A percentile compares a stretch with the other conserved stretches of the same genome.
Conservation (phyloP, 2,888 invertebrate species). For the Ennomos quercinarius region DNA sequence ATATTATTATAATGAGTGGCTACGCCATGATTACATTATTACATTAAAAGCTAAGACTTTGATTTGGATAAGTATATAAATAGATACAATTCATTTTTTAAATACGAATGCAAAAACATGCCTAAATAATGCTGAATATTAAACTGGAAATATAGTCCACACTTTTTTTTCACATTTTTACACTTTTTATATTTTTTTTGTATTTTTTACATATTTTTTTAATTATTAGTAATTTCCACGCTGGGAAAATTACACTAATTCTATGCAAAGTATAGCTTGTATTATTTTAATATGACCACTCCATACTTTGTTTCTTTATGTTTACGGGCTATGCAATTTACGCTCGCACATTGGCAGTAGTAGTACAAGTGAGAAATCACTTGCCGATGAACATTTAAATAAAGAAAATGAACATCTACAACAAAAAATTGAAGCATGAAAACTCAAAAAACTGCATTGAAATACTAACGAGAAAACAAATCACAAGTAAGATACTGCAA, state of each 20-base stretch:
- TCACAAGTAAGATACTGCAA: slow-evolving; percentile 81
- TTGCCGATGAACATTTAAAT: slow-evolving; percentile 49
- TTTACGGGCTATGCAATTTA: slow-evolving; percentile 85
- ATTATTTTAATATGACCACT: slow-evolving; percentile 84
- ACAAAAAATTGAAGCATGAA: slow-evolving; percentile 30
- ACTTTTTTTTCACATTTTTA: slow-evolving; percentile 70
- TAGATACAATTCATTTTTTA: slow-evolving; percentile 57
- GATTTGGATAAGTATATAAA: slow-evolving; percentile 68
- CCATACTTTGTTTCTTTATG: slow-evolving; percentile 83
- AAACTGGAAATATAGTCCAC: slow-evolving; percentile 84
- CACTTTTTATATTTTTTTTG: slow-evolving; percentile 47
- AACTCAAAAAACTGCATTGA: slow-evolving; percentile 29
- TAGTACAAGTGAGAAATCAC: slow-evolving; percentile 73
- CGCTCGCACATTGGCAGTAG: slow-evolving; percentile 82
- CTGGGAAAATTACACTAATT: slow-evolving; percentile 95
- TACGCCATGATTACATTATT: slow-evolving; percentile 67
- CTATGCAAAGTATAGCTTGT: slow-evolving; percentile 97
- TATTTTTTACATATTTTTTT: slow-evolving; percentile 61
- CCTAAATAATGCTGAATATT: slow-evolving; percentile 85
- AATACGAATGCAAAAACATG: slow-evolving; percentile 81
- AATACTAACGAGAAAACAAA: slow-evolving; percentile 49
- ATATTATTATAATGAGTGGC: slow-evolving; percentile 63
- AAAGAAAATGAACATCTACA: slow-evolving; percentile 36
- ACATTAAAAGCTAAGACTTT: slow-evolving; percentile 80
- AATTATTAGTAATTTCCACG: slow-evolving; percentile 84